Base-by-base conservation (phyloP, 64 coral and sea anemone genomes). In the Pocillopora damicornis region DNA sequence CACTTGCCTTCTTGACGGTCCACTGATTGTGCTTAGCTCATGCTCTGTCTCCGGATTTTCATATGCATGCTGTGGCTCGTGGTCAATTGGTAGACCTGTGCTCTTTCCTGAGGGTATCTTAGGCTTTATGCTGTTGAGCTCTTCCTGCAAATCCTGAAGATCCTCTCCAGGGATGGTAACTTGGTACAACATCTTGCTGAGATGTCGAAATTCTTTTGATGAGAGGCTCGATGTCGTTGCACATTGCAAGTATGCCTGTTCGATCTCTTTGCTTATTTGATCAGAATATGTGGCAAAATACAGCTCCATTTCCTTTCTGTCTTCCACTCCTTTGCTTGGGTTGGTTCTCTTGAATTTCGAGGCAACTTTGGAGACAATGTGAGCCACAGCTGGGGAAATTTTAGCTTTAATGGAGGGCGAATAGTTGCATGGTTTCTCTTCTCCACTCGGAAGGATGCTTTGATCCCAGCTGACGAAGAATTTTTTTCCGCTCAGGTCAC, bases 381-480 rank as follows among this genome's bases (percentile, higher is more conserved):
- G 76, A 15, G 34, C 76, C 5, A 0, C 35, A 4, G 42, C 26
- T 35, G 20, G 18, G 34, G 15, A 36, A 5, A 89, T 60, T 4
- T 0, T 71, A 23, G 60, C 89, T 23, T 51, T 58, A 15, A 77
- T 35, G 14, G 74, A 74, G 22, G 88, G 79, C 1, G 61, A 75
- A 86, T 96, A 96, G 12, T 79, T 35, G 26, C 79, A 89, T 5
- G 94, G 87, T 20, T 63, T 15, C 1, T 14, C 4, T 22, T 42
- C 77, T 63, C 18, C 68, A 14, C 26, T 76, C 35, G 94, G 94
- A 56, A 96, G 58, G n/a, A 96, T 91, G 18, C 61, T 38, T 75
- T 16, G 15, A 66, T 96, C 94, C 94, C 94, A 96, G 18, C 59
- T 88, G 56, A 96, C 94, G 45, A 96, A 87, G 75, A 96, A 93